These are phyloP conservation scores for Helarctos malayanus DNA, from an alignment of 2,797 vertebrate species.

Conservation along the genomic window DNA sequence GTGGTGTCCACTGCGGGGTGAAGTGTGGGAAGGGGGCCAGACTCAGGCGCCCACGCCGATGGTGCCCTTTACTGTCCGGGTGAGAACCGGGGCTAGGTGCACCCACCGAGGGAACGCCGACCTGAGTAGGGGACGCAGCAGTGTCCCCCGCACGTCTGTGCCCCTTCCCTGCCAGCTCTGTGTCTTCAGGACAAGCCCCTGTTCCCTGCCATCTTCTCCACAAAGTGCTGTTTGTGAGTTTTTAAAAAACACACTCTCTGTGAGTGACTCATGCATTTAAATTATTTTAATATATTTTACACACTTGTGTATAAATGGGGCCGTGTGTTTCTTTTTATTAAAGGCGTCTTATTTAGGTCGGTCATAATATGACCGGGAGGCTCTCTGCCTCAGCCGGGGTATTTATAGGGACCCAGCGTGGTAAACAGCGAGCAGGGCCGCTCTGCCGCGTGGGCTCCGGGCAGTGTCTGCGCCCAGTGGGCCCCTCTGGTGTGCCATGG, in stretches of 20 bases:
- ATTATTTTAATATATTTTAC: constrained; percentile 81
- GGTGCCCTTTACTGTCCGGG: no score
- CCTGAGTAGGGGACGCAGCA: fast-evolving
- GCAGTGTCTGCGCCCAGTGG: neutral
- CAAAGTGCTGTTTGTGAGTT: constrained; percentile 80
- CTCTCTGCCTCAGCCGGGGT: neutral
- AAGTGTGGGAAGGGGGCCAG: neutral
- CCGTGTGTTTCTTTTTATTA: constrained; percentile 63
- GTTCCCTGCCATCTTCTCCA: constrained; percentile 47
- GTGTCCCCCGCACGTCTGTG: neutral
- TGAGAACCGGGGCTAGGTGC: neutral
- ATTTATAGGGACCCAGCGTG: neutral
- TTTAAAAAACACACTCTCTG: constrained; percentile 7
- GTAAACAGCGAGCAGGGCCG: neutral
- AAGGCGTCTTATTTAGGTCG: constrained; percentile 44
- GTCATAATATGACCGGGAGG: constrained; percentile 58
- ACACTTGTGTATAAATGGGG: constrained; percentile 51
- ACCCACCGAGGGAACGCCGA: neutral
- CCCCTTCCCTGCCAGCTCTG: neutral
- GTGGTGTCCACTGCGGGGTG: neutral
- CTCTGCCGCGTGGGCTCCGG: neutral
- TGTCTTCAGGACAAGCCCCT: constrained; percentile 50
- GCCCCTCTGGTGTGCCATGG: neutral
- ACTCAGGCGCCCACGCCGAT: neutral
- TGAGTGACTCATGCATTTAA: constrained; percentile 67